Evolutionary conservation across 2,113 vertebrate genomes (phyloP).

Genomic region (Puntigrus tetrazona): DNA sequence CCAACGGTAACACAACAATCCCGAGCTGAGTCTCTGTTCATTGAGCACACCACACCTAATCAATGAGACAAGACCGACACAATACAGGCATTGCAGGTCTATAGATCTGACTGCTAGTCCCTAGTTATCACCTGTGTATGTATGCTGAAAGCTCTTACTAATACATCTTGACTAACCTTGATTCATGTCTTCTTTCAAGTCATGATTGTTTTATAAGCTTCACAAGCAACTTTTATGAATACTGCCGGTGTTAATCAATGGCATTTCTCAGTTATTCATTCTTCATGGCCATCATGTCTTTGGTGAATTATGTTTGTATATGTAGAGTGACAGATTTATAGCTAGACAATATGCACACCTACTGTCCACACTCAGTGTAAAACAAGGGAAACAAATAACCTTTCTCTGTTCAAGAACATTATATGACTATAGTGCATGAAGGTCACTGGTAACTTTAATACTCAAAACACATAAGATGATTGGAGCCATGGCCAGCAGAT

Average conservation of each 20-base stretch:
- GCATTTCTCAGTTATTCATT: conserved; percentile 49
- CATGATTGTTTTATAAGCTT: conserved; percentile 50
- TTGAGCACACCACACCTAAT: conserved; percentile 66
- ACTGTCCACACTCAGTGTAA: background rate
- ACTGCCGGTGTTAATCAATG: conserved; percentile 66
- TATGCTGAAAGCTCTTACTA: conserved; percentile 58
- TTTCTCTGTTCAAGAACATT: background rate
- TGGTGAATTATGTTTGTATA: conserved; percentile 35
- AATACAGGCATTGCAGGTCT: conserved; percentile 59
- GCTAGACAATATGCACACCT: background rate
- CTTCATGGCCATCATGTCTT: conserved; percentile 44
- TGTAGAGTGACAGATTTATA: conserved; percentile 15
- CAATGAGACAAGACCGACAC: conserved; percentile 72
- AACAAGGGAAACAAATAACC: background rate
- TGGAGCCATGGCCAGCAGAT: background rate
- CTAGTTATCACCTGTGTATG: conserved; percentile 62
- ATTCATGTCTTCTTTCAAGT: conserved; percentile 47
- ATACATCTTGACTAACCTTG: conserved; percentile 46
- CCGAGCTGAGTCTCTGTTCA: conserved; percentile 56
- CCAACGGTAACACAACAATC: conserved; percentile 65
- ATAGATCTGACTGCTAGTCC: conserved; percentile 68
- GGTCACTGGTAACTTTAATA: background rate
- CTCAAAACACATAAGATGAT: too few species aligned
- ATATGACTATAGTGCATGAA: background rate
- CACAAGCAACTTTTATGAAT: conserved; percentile 53